Base-by-base conservation (phyloP, 2,888 invertebrate genomes). In the Tridacna crocea region DNA sequence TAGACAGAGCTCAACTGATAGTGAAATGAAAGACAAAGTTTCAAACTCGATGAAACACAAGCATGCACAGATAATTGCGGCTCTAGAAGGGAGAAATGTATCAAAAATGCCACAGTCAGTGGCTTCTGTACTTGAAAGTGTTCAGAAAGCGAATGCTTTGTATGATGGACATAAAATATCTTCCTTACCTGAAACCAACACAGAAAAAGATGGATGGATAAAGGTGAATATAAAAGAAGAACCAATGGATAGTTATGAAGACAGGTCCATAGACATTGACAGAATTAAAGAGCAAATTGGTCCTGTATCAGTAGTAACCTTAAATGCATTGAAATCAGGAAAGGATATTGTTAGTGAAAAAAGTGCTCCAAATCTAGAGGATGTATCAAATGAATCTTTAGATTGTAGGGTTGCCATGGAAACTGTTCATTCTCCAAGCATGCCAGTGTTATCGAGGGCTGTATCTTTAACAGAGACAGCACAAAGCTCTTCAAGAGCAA, bases 51-150 rank as follows among this genome's bases (percentile, higher is more conserved):
- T 77, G 15, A 84, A 79, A 26, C 79, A 84, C 48, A 84, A 79
- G 22, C 84, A 84, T 79, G 72, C 81, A 15, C 76, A 79, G 26
- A 46, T 84, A 17, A 73, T 84, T 10, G 84, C 84, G 19, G 84
- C 84, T 12, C 75, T 84, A 46, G 79, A 84, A 75, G 72, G 77
- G 19, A 78, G 61, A 46, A 68, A 76, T 22, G n/a, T n/a, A 46
- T 66, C 51, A n/a, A 72, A 27, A 24, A 13, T 19, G 13, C 47
- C 26, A 13, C 51, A 55, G 24, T 63, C 63, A 17, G 19, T 19
- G 3, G 55, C 19, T 3, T 19, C 55, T 6, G 19, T 3, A 55
- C 17, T 55, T 15, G 55, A 55, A 55, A 55, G 11, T 55, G 55
- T 19, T 3, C 3, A 55, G 19, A 19, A 19, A 55, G 10, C 11